These are phyloP conservation scores for Pangasius sanitwongsei DNA, from an alignment of 2,797 vertebrate species.

Conservation along the genomic window DNA sequence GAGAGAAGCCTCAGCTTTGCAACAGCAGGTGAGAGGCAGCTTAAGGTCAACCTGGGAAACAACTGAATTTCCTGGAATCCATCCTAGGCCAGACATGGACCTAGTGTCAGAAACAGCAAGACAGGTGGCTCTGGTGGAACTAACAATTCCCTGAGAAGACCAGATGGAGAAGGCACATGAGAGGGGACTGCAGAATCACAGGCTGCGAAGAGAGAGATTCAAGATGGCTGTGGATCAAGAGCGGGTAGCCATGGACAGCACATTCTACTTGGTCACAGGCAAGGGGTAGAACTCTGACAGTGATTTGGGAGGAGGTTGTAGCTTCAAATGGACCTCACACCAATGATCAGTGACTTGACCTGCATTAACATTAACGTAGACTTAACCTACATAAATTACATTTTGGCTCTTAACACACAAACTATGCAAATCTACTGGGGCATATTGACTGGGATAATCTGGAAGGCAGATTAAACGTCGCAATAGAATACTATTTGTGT, in stretches of 20 bases:
- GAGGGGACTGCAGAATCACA: background rate
- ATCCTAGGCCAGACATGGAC: background rate
- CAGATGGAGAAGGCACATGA: conserved; percentile 4
- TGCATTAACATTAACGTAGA: background rate
- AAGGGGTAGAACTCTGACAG: background rate
- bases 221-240: conserved; percentile 5
- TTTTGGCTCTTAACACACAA: background rate
- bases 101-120: background rate
- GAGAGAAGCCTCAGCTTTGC: background rate
- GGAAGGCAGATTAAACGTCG: background rate
- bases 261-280: background rate
- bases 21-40: background rate
- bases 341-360: background rate
- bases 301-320: background rate
- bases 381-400: background rate
- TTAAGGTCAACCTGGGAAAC: background rate
- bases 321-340: background rate
- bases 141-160: conserved; percentile 5
- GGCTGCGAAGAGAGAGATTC: background rate
- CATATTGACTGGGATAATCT: background rate
- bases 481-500: background rate
- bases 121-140: background rate
- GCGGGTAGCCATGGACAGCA: background rate
- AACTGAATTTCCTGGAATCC: background rate
- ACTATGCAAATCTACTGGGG: background rate